A percentile compares a stretch with the other conserved stretches of the same genome.
Evolutionary conservation across 2,888 invertebrate genomes (phyloP).

Genomic region (Papilio protenor): DNA sequence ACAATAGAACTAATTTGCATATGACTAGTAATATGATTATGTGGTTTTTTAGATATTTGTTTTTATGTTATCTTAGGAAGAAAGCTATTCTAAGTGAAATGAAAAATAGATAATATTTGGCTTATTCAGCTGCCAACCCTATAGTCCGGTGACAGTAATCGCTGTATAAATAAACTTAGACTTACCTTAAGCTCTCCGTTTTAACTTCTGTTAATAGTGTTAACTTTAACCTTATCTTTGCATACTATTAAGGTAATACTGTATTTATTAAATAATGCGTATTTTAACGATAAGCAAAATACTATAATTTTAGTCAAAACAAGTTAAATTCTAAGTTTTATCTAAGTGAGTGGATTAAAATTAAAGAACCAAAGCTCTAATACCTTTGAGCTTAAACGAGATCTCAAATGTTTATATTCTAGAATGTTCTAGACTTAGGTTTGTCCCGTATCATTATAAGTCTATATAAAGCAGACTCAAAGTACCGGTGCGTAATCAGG

Average conservation of each 20-base stretch:
- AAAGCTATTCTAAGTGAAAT: background rate
- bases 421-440: background rate
- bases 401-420: background rate
- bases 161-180: slow-evolving; percentile 12
- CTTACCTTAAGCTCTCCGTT: background rate
- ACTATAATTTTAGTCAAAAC: no score
- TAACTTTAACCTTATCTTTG: background rate
- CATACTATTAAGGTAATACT: background rate
- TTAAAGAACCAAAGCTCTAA: background rate
- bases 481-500: background rate
- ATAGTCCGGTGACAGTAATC: slow-evolving; percentile 10
- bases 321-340: background rate
- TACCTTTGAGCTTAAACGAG: background rate
- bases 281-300: no score
- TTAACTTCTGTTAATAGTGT: background rate
- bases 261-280: background rate
- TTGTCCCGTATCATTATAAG: background rate
- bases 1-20: no score
- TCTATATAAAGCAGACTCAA: background rate
- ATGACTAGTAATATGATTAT: no score
- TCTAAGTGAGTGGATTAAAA: no score
- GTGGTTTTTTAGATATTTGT: no score
- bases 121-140: slow-evolving; percentile 2
- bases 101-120: background rate
- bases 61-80: no score